phyloP scores from a whole-genome alignment of 2,113 vertebrate species.

The Calidris pugnax region DNA sequence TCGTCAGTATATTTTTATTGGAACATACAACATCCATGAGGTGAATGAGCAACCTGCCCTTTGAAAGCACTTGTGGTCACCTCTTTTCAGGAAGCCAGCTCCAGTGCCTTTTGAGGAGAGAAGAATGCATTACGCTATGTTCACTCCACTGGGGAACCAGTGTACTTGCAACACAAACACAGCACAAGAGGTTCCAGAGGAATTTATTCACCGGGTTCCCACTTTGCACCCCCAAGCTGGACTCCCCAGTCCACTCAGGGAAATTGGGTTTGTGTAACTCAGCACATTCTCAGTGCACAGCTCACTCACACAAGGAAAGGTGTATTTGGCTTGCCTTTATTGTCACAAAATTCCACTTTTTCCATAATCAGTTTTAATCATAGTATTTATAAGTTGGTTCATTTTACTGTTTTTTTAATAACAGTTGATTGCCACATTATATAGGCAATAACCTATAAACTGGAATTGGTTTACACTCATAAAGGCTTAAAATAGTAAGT shows the following conservation, averaged over 20 bases:
- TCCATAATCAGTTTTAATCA: background rate
- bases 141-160: background rate
- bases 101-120: background rate
- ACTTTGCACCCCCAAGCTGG: background rate
- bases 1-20: background rate
- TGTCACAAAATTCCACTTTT: background rate
- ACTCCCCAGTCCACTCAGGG: background rate
- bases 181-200: background rate
- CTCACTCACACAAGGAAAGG: background rate
- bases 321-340: background rate
- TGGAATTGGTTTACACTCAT: conserved; percentile 27
- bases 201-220: background rate
- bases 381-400: background rate
- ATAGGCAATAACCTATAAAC: conserved; percentile 41
- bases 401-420: conserved; percentile 41
- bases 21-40: background rate
- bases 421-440: conserved; percentile 19
- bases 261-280: background rate
- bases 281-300: background rate
- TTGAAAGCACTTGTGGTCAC: background rate
- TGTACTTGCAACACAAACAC: background rate
- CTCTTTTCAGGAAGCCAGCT: background rate
- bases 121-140: background rate
- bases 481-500: conserved; percentile 65
- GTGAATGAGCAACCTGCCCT: background rate